A percentile compares a stretch with the other conserved stretches of the same genome.
These are phyloP conservation scores for Falco cherrug DNA, from an alignment of 2,797 vertebrate genomes.

Conservation along the genomic window DNA sequence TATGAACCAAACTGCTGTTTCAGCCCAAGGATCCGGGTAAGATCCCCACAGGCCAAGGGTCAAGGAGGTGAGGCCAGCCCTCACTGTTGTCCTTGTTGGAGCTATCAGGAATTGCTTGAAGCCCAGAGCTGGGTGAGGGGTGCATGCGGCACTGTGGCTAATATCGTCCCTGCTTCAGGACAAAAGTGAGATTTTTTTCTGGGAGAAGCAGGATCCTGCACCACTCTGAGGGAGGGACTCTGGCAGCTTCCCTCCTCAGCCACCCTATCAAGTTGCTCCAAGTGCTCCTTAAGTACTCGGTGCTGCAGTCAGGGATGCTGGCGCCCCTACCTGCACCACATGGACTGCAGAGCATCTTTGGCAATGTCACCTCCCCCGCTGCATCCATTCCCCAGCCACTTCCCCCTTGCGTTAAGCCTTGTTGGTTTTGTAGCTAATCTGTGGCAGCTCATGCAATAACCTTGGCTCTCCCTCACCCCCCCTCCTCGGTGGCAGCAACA, in stretches of 20 bases:
- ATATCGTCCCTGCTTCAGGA: neutral
- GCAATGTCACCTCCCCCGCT: neutral
- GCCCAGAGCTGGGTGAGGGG: neutral
- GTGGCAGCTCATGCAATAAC: neutral
- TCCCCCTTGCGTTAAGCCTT: neutral
- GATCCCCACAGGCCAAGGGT: neutral
- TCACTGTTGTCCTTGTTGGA: neutral
- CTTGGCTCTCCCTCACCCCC: neutral
- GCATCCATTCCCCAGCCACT: neutral
- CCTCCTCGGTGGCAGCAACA: neutral
- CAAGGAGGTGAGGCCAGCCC: neutral
- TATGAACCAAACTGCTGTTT: neutral
- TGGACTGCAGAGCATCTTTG: neutral
- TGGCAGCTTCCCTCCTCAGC: neutral
- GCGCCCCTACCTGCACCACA: neutral
- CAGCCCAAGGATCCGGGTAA: neutral
- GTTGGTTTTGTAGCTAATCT: conserved; percentile 7
- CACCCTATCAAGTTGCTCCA: neutral
- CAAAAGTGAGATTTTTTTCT: neutral
- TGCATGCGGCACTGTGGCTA: fast-evolving
- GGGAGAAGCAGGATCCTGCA: neutral
- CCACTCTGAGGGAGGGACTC: fast-evolving
- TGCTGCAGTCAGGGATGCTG: neutral
- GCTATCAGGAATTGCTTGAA: neutral
- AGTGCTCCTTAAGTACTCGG: neutral